Evolutionary conservation across 1,140 invertebrate genomes (phyloP).

Genomic region (Metaphire vulgaris): DNA sequence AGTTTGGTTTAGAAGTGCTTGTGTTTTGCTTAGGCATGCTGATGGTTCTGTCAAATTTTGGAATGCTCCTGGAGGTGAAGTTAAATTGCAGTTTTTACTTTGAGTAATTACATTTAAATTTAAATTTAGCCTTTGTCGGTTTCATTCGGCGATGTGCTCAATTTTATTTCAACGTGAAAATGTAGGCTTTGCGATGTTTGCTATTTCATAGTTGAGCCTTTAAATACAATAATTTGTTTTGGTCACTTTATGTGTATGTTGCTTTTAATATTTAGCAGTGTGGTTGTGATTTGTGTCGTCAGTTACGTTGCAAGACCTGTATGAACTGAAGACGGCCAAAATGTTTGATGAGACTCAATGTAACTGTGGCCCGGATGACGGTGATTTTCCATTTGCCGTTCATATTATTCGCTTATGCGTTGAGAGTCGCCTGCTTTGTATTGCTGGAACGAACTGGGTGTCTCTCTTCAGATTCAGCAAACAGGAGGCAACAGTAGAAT

Average conservation of each 20-base stretch:
- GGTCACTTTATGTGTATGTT: too few species aligned
- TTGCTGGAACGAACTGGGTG: constrained; percentile 86
- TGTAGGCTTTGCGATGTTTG: too few species aligned
- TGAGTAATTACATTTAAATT: too few species aligned
- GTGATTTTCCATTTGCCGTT: constrained; percentile 86
- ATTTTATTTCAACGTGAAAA: too few species aligned
- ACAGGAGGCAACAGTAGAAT: constrained; percentile 74
- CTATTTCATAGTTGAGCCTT: too few species aligned
- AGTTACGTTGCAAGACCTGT: constrained; percentile 76
- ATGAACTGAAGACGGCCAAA: constrained; percentile 94
- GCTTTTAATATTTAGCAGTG: too few species aligned
- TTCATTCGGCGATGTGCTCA: too few species aligned
- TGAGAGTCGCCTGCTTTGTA: constrained; percentile 79
- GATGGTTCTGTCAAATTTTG: constrained; percentile 95
- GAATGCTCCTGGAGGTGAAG: constrained; percentile 74
- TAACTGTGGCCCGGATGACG: neutral
- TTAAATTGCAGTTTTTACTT: too few species aligned
- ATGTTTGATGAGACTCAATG: constrained; percentile 63
- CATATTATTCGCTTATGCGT: constrained; percentile 84
- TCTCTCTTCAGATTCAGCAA: constrained; percentile 92
- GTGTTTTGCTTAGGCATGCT: constrained; percentile 67
- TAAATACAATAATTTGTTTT: too few species aligned
- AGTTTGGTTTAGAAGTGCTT: too few species aligned
- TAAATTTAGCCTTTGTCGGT: too few species aligned
- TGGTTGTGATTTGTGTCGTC: too few species aligned